These are phyloP conservation scores for Gonioctena quinquepunctata DNA, from an alignment of 1,140 invertebrate species.

Conservation along the genomic window DNA sequence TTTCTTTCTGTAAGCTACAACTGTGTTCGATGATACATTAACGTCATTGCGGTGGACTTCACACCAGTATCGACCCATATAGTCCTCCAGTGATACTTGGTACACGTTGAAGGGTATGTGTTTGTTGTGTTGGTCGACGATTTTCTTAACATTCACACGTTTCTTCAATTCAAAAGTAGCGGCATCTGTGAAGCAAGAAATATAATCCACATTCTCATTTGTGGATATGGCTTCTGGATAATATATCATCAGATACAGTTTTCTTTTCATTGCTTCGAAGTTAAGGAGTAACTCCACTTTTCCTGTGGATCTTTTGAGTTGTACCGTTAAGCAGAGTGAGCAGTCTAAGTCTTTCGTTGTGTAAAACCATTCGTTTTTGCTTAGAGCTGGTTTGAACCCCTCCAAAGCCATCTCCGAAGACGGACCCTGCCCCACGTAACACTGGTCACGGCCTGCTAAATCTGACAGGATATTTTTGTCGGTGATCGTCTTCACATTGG, in stretches of 20 bases:
- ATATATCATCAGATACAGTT: conserved; percentile 35
- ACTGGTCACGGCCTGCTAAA: conserved; percentile 17
- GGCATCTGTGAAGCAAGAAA: conserved; percentile 40
- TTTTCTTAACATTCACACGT: conserved; percentile 32
- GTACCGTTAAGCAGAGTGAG: neutral
- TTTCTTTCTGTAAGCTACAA: conserved; percentile 43
- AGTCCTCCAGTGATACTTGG: conserved; percentile 44
- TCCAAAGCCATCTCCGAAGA: neutral
- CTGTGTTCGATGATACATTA: conserved; percentile 35
- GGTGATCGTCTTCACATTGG: neutral
- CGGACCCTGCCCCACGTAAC: conserved; percentile 3
- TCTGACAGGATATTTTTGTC: conserved; percentile 16
- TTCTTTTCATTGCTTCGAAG: conserved; percentile 28
- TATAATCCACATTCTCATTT: conserved; percentile 6
- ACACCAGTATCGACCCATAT: conserved; percentile 58
- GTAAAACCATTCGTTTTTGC: neutral
- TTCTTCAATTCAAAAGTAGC: conserved; percentile 24
- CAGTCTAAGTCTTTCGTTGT: neutral
- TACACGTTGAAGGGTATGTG: conserved; percentile 45
- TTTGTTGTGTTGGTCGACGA: neutral
- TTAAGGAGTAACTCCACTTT: conserved; percentile 23
- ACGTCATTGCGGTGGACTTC: conserved; percentile 48
- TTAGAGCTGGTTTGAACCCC: neutral
- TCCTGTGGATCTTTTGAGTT: neutral
- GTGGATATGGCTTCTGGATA: conserved; percentile 35